Evolutionary conservation across 2,888 invertebrate genomes (phyloP), one percentile per base, ranked within the genome.

Genomic region (Tetranychus piercei): DNA sequence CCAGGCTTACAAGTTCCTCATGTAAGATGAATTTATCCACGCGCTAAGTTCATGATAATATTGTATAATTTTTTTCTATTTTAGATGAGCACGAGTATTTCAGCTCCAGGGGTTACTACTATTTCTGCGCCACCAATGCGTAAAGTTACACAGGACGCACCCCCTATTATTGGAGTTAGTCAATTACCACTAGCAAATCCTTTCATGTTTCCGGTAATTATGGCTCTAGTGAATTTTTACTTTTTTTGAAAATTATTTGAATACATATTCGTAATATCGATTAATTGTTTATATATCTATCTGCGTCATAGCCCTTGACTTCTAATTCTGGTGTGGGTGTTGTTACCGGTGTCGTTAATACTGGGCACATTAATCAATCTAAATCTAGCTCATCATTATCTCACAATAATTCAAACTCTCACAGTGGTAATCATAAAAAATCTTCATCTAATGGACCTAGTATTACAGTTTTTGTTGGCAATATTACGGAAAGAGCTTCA

Each of bases 391-490:
- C 55, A 15, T 55, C 55, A 55, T 1, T 55, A 15, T 55, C 55
- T 55, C 55, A 55, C 15, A 9, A 55, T 55, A 9, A 55, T 55
- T 7, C n/a, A 20, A 18, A 69, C 22, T 11, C 11, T 23, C 34
- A 34, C 34, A 34, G 34, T 34, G 34, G 34, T 34, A 34, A 20
- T 11, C 20, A 69, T 69, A 23, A 20, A 20, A 69, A 69, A 6
- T 20, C 34, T 20, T 71, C 71, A 20, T 71, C 73, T 43, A 78
- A 83, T 77, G 92, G 93, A 0, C 94, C 95, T 0, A 89, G 93
- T 1, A 94, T 97, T 64, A 97, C 97, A 1, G 95, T 97, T 3
- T 97, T 97, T 85, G 92, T 97, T 73, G 96, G 96, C 72, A 96
- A 95, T 83, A 95, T 99, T 76, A 91, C 93, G 81, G 92, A 94